phyloP scores from a whole-genome alignment of 1,140 invertebrate species.

The Heliconius eleuchia region DNA sequence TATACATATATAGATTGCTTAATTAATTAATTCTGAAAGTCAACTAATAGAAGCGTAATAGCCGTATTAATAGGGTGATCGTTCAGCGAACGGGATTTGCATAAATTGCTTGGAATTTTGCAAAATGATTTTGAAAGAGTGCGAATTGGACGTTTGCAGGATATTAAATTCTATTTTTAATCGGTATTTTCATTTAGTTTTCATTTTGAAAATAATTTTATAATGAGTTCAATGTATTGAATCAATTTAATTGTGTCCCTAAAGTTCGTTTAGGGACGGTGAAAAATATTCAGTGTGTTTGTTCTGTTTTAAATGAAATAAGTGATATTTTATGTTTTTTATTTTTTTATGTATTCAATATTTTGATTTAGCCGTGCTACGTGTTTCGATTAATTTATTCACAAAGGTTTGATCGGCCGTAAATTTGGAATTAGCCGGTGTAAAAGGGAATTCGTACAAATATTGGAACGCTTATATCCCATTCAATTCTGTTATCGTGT shows the following conservation, averaged over 20 bases:
- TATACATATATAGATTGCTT: constrained; percentile 35
- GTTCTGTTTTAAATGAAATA: constrained; percentile 1
- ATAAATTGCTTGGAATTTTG: constrained; percentile 33
- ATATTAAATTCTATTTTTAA: constrained; percentile 14
- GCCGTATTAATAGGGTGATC: constrained; percentile 36
- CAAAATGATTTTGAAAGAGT: constrained; percentile 19
- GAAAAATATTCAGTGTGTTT: neutral
- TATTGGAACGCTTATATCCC: neutral
- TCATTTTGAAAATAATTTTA: constrained; percentile 5
- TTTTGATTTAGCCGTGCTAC: neutral
- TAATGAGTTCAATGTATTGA: neutral
- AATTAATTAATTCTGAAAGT: constrained; percentile 45
- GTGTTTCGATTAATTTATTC: constrained; percentile 10
- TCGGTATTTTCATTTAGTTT: constrained; percentile 1
- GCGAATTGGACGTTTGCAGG: constrained; percentile 1
- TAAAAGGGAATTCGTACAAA: neutral
- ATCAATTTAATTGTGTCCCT: neutral
- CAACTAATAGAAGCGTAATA: constrained; percentile 40
- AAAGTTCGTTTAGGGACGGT: neutral
- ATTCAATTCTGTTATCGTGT: neutral
- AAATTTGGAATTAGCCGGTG: constrained; percentile 1
- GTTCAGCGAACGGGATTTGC: constrained; percentile 25
- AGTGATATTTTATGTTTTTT: neutral
- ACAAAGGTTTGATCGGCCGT: neutral
- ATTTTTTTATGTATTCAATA: neutral